Percentiles rank a stretch among this genome's conserved stretches.
phyloP scores from a whole-genome alignment of 2,888 invertebrate species.

The Machimus rusticus region DNA sequence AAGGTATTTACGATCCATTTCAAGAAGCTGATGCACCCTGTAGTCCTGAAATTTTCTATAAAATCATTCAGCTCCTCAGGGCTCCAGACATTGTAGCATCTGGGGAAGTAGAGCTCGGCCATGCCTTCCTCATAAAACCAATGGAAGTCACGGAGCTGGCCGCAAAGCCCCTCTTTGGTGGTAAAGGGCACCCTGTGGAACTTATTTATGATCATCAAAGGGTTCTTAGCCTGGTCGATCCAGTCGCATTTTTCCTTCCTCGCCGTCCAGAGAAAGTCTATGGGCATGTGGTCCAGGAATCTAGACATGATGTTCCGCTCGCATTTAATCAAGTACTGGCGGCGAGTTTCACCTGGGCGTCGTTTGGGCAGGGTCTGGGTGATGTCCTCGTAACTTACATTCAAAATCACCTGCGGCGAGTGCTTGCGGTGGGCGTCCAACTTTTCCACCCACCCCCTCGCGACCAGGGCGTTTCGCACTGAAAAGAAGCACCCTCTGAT shows the following conservation, averaged over 20 bases:
- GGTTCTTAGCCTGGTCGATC: conserved; percentile 62
- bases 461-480: conserved; percentile 72
- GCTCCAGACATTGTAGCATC: conserved; percentile 85
- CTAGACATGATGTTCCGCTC: conserved; percentile 76
- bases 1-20: conserved; percentile 76
- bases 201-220: conserved; percentile 77
- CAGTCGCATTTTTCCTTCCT: conserved; percentile 74
- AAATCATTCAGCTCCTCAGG: conserved; percentile 84
- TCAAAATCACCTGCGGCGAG: conserved; percentile 56
- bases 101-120: conserved; percentile 81
- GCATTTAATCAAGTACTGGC: conserved; percentile 70
- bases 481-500: conserved; percentile 77
- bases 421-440: conserved; percentile 59
- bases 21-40: conserved; percentile 84
- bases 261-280: conserved; percentile 91
- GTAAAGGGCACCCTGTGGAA: conserved; percentile 89
- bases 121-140: conserved; percentile 86
- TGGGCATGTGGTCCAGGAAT: conserved; percentile 79
- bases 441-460: conserved; percentile 73
- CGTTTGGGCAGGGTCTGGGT: conserved; percentile 56
- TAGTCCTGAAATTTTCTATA: conserved; percentile 87
- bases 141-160: conserved; percentile 80
- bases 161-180: conserved; percentile 88
- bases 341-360: conserved; percentile 61
- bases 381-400: conserved; percentile 59